phyloP scores from a whole-genome alignment of 2,888 invertebrate genomes.

The Habrosyne pyritoides region DNA sequence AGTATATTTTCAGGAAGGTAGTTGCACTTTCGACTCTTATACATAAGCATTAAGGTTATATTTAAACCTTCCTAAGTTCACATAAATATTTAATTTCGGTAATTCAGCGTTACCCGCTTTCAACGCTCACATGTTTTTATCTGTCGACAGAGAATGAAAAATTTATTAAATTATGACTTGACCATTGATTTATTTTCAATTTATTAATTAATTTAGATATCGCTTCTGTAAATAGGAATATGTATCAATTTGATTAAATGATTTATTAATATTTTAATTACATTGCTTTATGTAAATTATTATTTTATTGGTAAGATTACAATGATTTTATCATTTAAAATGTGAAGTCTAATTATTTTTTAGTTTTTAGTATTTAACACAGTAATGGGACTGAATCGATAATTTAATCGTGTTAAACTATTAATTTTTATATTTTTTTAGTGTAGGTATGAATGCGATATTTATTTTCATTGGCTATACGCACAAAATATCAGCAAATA shows the following conservation, averaged over 20 bases:
- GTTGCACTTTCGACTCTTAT: slow-evolving; percentile 48
- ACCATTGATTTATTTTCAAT: slow-evolving; percentile 2
- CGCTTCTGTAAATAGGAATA: slow-evolving; percentile 29
- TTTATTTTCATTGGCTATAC: slow-evolving; percentile 27
- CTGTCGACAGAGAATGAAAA: slow-evolving; percentile 8
- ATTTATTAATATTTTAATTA: slow-evolving; percentile 21
- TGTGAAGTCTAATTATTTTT: slow-evolving; percentile 27
- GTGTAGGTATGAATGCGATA: slow-evolving; percentile 24
- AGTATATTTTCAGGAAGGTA: slow-evolving; percentile 91
- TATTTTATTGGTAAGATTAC: slow-evolving; percentile 9
- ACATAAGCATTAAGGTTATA: slow-evolving; percentile 22
- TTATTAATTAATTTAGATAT: neutral
- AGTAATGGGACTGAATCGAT: slow-evolving; percentile 60
- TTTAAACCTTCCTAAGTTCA: slow-evolving; percentile 12
- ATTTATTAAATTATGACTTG: slow-evolving; percentile 8
- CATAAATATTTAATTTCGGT: slow-evolving; percentile 11
- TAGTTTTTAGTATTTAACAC: slow-evolving; percentile 43
- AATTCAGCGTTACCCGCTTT: neutral
- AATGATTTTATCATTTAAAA: slow-evolving; percentile 25
- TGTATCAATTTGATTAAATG: slow-evolving; percentile 28
- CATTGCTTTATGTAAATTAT: slow-evolving; percentile 9
- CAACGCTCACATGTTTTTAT: slow-evolving; percentile 9
- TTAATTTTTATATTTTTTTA: slow-evolving; percentile 38
- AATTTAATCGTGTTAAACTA: slow-evolving; percentile 50
- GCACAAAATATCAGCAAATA: slow-evolving; percentile 44